Conservation (phyloP, 2,797 vertebrate species). For the Gallinago nigripennis region DNA sequence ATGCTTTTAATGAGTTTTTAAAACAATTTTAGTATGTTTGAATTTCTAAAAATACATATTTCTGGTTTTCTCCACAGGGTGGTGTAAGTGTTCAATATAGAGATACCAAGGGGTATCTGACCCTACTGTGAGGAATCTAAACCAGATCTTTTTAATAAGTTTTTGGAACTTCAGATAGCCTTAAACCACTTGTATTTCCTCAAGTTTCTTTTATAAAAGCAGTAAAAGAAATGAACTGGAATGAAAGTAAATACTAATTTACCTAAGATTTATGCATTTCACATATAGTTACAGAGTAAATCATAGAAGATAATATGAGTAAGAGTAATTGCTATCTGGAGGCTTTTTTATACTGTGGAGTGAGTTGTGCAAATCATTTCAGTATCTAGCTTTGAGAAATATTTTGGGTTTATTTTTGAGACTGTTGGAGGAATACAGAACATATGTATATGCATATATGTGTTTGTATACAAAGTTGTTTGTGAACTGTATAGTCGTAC, state of each 20-base stretch:
- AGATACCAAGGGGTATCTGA: not conserved
- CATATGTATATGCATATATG: rapidly evolving
- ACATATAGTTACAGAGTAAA: not conserved
- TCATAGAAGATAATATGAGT: not conserved
- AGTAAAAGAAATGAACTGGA: not conserved
- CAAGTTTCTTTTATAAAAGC: not conserved
- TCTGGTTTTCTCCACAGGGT: slow-evolving; percentile 68
- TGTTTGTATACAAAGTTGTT: not conserved
- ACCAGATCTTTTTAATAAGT: not conserved
- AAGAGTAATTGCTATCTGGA: not conserved
- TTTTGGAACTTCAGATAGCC: not conserved
- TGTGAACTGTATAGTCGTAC: not conserved
- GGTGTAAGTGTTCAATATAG: slow-evolving; percentile 50
- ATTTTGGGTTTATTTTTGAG: not conserved
- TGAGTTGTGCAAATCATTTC: not conserved
- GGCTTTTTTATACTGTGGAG: not conserved
- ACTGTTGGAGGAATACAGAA: not conserved
- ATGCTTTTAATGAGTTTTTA: not conserved
- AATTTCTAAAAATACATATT: not conserved
- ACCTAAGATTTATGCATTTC: not conserved
- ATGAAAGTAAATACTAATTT: not conserved
- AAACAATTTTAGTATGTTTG: not conserved
- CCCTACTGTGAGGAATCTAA: not conserved
- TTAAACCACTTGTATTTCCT: not conserved
- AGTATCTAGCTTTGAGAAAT: not conserved